Evolutionary conservation across 2,113 vertebrate species (phyloP).

Genomic region (Pygoscelis antarcticus): DNA sequence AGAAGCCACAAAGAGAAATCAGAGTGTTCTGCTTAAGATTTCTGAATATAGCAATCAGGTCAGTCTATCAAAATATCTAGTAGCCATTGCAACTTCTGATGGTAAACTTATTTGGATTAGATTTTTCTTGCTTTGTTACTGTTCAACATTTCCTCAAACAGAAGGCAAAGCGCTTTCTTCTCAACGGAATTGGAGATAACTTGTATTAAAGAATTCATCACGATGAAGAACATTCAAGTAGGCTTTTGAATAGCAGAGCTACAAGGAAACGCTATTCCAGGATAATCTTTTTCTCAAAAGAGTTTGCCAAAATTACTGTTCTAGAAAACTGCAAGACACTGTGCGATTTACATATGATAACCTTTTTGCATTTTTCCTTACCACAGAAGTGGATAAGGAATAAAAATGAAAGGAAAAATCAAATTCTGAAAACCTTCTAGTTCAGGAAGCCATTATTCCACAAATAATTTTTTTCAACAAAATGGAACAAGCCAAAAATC

Average conservation of each 20-base stretch:
- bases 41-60: neutral
- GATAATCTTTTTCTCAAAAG: neutral
- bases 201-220: neutral
- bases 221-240: neutral
- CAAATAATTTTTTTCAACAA: neutral
- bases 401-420: neutral
- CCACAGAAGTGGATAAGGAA: neutral
- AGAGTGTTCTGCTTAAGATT: neutral
- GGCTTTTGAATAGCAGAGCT: neutral
- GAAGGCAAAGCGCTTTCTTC: neutral
- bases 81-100: neutral
- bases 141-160: neutral
- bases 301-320: neutral
- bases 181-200: neutral
- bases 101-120: neutral
- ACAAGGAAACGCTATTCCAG: neutral
- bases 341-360: neutral
- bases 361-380: neutral
- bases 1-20: neutral
- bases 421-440: neutral
- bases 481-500: neutral
- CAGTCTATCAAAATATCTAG: neutral
- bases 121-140: neutral
- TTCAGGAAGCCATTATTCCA: neutral
- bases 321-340: neutral